A percentile compares a stretch with the other conserved stretches of the same genome.
Evolutionary conservation across 2,797 vertebrate species (phyloP).

Genomic region (Poeciliopsis presidionis): DNA sequence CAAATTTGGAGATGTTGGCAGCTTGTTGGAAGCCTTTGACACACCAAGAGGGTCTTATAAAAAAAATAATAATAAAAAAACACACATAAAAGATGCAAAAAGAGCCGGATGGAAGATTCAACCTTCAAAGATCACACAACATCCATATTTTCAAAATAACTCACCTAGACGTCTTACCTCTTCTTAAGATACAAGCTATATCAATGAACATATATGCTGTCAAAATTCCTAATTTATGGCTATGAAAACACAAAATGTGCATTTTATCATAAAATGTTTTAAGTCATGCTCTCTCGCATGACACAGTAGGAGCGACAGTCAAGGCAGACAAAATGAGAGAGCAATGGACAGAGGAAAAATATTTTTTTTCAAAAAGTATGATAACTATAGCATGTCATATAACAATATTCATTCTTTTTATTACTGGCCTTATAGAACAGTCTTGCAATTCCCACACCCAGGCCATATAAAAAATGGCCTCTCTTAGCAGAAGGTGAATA

Average conservation of each 20-base stretch:
- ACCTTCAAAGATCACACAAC: background rate
- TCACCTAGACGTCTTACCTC: background rate
- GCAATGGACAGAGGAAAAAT: background rate
- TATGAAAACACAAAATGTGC: too few species aligned
- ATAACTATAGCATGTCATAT: background rate
- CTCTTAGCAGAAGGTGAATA: background rate
- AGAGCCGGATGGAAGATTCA: background rate
- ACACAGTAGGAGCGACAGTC: too few species aligned
- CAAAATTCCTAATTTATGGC: too few species aligned
- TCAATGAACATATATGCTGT: background rate
- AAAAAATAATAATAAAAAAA: too few species aligned
- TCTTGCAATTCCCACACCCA: too few species aligned
- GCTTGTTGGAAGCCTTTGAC: background rate
- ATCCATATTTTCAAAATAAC: background rate
- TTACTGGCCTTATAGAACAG: background rate
- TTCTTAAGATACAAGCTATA: background rate
- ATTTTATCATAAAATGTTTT: too few species aligned
- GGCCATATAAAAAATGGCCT: background rate
- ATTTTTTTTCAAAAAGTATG: background rate
- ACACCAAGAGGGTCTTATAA: background rate
- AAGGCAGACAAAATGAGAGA: background rate
- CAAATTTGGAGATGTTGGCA: background rate
- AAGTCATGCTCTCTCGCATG: too few species aligned
- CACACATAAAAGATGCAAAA: background rate
- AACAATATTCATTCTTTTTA: background rate